Percentiles rank a stretch among this genome's conserved stretches.
Evolutionary conservation across 2,113 vertebrate species (phyloP).

Genomic region (Montifringilla adamsi): DNA sequence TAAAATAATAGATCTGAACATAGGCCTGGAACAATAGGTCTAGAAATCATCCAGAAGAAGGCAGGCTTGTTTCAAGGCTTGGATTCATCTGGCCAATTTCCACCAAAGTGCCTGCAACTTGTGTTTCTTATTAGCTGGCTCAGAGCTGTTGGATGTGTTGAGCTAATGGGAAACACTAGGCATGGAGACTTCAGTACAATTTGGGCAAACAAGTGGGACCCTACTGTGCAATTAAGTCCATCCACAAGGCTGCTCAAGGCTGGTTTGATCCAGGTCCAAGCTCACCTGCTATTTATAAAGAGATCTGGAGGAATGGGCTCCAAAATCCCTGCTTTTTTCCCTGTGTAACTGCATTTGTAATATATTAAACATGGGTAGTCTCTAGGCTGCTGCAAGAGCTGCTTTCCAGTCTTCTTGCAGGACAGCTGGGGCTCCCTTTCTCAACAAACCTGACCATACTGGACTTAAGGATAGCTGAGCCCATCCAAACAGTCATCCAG

Average conservation of each 20-base stretch:
- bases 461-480: background rate
- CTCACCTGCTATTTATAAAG: slow-evolving; percentile 44
- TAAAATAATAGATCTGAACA: background rate
- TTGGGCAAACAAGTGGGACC: background rate
- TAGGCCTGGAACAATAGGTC: background rate
- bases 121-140: slow-evolving; percentile 25
- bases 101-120: background rate
- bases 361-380: background rate
- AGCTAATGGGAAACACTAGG: slow-evolving; percentile 18
- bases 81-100: background rate
- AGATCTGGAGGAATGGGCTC: background rate
- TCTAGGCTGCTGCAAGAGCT: background rate
- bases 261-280: background rate
- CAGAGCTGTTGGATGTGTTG: background rate
- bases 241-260: background rate
- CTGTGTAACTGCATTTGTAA: background rate
- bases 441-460: background rate
- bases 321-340: background rate
- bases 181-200: background rate
- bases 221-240: slow-evolving; percentile 17
- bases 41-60: background rate
- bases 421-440: background rate
- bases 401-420: background rate
- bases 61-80: background rate
- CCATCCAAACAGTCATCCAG: background rate